Percentiles rank a stretch among this genome's conserved stretches.
Evolutionary conservation across 2,113 vertebrate genomes (phyloP).

Genomic region (Muscicapa adusta): DNA sequence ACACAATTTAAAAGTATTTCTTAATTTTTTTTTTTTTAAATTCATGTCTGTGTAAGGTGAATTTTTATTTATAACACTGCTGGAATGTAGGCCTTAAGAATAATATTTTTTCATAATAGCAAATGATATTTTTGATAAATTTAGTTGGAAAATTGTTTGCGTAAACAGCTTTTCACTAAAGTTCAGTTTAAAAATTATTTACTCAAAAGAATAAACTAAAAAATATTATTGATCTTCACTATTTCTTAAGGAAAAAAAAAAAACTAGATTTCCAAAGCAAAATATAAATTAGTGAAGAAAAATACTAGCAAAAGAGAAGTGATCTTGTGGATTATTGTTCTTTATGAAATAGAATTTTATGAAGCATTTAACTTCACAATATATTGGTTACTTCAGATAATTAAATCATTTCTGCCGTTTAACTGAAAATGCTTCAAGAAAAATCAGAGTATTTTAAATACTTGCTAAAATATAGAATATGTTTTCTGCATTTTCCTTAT

Average conservation of each 20-base stretch:
- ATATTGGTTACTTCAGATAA: background rate
- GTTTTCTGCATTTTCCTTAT: background rate
- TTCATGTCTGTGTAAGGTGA: background rate
- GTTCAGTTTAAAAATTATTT: background rate
- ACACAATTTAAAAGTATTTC: background rate
- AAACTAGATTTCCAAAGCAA: background rate
- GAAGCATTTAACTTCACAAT: background rate
- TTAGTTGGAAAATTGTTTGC: background rate
- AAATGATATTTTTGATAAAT: background rate
- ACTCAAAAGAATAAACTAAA: background rate
- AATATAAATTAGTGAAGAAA: background rate
- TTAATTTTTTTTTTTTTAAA: background rate
- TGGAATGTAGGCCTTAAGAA: background rate
- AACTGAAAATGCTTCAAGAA: background rate
- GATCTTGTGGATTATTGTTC: background rate
- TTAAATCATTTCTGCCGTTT: background rate
- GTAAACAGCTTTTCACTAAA: background rate
- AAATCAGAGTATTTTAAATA: background rate
- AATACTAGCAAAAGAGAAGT: background rate
- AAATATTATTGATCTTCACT: background rate
- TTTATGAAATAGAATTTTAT: background rate
- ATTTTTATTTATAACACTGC: background rate
- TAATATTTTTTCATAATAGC: background rate
- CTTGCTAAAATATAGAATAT: background rate
- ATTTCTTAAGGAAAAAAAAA: background rate